Base-by-base conservation (phyloP, 2,113 vertebrate species). In the Alethe diademata region DNA sequence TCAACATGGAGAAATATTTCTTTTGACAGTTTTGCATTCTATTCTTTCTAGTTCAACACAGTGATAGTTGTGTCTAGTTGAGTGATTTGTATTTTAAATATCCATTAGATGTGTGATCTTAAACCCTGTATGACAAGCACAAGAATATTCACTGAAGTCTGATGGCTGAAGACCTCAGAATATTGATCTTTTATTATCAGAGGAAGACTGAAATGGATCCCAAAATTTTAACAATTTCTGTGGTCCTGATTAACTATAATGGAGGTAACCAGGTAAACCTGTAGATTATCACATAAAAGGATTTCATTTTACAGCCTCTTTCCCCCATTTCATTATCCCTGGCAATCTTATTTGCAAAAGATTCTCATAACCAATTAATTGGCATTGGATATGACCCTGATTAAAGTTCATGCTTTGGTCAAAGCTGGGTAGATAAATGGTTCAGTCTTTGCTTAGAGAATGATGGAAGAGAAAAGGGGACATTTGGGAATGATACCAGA, bases 1-100 rank as follows among this genome's bases (percentile, higher is more conserved):
- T 78, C 50, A 65, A 5, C 24, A 3, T 29, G 69, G 78, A 38
- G 14, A 35, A 48, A 15, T 35, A 51, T 33, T 50, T 35, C 14
- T 90, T 78, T 65, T 28, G 22, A 66, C 24, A 57, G 5, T 78
- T 81, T 81, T 67, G 20, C 47, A 14, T 7, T 58, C 40, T 33
- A 2, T 23, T 40, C 42, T 85, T 88, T 61, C 28, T 71, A 54
- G 70, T 50, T 81, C 47, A 78, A 35, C 42, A 70, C 22, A 66
- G 29, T 69, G 61, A 66, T 20, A 61, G 10, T 58, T 84, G 5
- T n/a, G 24, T 54, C 31, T 70, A 26, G 25, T 35, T 0, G 0
- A 71, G 48, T 38, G 14, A 16, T n/a, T 58, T 90, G 18, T 71
- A 6, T 78, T 89, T 83, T 40, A 31, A 64, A 78, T 38, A 23